Evolutionary conservation across 2,888 invertebrate species (phyloP).

Genomic region (Ochropacha duplaris): DNA sequence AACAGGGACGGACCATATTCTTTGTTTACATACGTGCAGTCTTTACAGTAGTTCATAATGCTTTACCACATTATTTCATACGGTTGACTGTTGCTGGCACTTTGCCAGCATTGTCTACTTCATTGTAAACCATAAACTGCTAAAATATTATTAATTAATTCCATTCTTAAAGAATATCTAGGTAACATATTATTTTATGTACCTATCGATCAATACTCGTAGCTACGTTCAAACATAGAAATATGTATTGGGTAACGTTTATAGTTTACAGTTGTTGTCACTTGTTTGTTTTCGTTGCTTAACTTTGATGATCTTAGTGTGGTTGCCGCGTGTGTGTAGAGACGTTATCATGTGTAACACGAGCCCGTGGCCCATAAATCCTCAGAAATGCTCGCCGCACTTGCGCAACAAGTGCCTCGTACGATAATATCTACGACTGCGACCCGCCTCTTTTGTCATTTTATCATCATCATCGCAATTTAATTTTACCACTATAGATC

Average conservation of each 20-base stretch:
- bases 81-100: constrained; percentile 10
- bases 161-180: background rate
- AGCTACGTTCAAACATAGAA: background rate
- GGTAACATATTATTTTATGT: no score
- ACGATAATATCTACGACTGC: constrained; percentile 48
- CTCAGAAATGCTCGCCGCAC: constrained; percentile 59
- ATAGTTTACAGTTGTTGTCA: background rate
- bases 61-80: background rate
- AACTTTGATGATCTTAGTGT: constrained; percentile 55
- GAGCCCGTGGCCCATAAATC: constrained; percentile 72
- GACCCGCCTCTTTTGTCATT: constrained; percentile 38
- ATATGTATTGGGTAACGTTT: background rate
- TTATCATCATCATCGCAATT: constrained; percentile 41
- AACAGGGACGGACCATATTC: background rate
- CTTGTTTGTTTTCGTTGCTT: constrained; percentile 45
- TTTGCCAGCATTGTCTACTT: constrained; percentile 16
- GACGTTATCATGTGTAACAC: constrained; percentile 75
- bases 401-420: constrained; percentile 72
- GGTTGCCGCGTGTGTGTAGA: constrained; percentile 50
- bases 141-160: constrained; percentile 4
- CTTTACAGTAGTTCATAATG: background rate
- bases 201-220: background rate
- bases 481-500: no score
- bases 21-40: background rate
- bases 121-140: background rate